Base-by-base conservation (phyloP, 2,113 vertebrate genomes). In the Gnathonemus echidnorhynchus region DNA sequence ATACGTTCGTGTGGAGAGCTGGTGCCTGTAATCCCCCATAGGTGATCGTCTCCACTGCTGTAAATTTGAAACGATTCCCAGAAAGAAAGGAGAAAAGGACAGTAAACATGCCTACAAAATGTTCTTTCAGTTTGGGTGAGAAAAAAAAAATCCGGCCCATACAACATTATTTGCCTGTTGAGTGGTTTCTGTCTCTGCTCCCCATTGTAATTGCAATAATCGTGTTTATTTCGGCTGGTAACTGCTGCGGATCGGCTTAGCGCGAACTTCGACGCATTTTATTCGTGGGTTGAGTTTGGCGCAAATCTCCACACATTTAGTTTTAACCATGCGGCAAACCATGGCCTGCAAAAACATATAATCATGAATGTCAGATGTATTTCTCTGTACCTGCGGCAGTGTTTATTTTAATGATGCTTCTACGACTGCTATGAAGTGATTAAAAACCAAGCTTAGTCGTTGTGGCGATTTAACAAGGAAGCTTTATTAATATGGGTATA, bases 181-280 rank as follows among this genome's bases (percentile, higher is more conserved):
- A 74, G 87, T 46, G 90, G 86, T 88, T 89, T 92, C 89, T 92
- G 91, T 90, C 77, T 66, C 74, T 85, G 90, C 90, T 92, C 91
- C 89, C 52, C 45, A 88, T 19, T 89, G 86, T 91, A 93, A 91
- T 93, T 90, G 89, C 84, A 86, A 39, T 24, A n/a, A 80, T 19
- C 56, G 13, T 39, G 86, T 45, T 80, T 86, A 88, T 49, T 89
- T 74, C 86, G 49, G 89, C 39, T 49, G 21, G 74, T 88, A 88
- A 91, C 58, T 56, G 21, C 42, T 21, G 24, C 39, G n/a, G 58
- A 24, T 87, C 35, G 2, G 66, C 87, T 35, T 52, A 62, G 45
- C 27, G 31, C 7, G 4, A 56, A 77, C 70, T 77, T 39, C 31
- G n/a, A 35, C 9, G 49, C 80, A 48, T 31, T 50, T 50, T 42